phyloP scores from a whole-genome alignment of 1,140 invertebrate genomes.

The Drosophila quadrilineata region DNA sequence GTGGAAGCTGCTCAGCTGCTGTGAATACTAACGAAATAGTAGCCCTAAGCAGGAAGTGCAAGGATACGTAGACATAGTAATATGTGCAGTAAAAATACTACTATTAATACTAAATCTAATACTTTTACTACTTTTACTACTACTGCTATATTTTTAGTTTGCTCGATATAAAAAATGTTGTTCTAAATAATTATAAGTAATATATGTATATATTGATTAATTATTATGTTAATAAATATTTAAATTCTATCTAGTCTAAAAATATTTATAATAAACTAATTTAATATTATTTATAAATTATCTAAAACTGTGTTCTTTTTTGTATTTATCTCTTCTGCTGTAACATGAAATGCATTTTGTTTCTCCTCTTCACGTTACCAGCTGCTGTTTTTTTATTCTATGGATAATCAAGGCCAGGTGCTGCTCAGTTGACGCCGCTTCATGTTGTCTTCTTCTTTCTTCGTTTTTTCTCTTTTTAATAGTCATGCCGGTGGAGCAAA shows the following conservation, averaged over 20 bases:
- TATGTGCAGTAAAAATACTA: not conserved
- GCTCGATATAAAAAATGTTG: no score
- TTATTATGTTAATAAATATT: no score
- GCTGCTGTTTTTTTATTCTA: slow-evolving; percentile 25
- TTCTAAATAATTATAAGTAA: no score
- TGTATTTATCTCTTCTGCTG: not conserved
- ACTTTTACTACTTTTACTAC: no score
- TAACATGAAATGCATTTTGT: slow-evolving; percentile 10
- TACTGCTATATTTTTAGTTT: not conserved
- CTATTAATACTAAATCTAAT: no score
- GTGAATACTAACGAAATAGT: not conserved
- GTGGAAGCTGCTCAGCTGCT: slow-evolving; percentile 5
- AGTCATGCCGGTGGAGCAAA: slow-evolving; percentile 45
- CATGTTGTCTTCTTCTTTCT: not conserved
- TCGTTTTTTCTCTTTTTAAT: slow-evolving; percentile 24
- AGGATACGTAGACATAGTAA: not conserved
- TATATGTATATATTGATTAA: no score
- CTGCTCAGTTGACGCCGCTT: not conserved
- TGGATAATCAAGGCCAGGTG: slow-evolving; percentile 23
- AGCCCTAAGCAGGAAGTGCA: not conserved
- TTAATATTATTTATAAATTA: no score
- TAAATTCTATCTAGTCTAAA: no score
- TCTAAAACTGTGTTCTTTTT: no score
- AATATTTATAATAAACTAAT: no score
- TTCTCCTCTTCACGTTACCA: slow-evolving; percentile 9